These are phyloP conservation scores for Eulemur mongoz DNA, from an alignment of 2,797 vertebrate species.

Conservation along the genomic window DNA sequence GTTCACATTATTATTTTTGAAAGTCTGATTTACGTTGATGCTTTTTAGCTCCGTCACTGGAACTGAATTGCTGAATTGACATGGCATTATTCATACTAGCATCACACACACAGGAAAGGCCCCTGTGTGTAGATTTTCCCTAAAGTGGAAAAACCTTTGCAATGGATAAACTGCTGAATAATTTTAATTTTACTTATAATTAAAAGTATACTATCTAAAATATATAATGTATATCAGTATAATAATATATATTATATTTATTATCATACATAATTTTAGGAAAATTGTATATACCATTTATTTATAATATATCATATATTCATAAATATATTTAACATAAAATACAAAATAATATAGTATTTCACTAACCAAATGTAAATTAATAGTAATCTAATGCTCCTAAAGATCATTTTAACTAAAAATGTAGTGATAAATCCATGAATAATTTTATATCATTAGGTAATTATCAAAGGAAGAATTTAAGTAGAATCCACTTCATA, in stretches of 20 bases:
- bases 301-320: not conserved
- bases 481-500: not conserved
- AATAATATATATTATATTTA: not conserved
- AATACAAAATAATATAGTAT: not conserved
- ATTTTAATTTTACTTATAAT: constrained; percentile 21
- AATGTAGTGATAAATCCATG: not conserved
- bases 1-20: constrained; percentile 24
- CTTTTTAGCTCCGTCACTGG: not conserved
- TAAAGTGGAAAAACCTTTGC: not conserved
- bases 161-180: not conserved
- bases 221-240: not conserved
- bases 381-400: not conserved
- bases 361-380: not conserved
- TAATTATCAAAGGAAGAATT: not conserved
- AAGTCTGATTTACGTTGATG: constrained; percentile 42
- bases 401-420: constrained; percentile 2
- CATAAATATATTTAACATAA: not conserved
- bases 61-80: not conserved
- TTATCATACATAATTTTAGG: not conserved
- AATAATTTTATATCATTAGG: not conserved
- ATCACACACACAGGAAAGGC: not conserved
- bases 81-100: not conserved
- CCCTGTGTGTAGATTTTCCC: not conserved
- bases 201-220: not conserved
- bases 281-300: not conserved